Evolutionary conservation across 1,140 invertebrate genomes (phyloP).

Genomic region (Pseudachorutes palmiensis): DNA sequence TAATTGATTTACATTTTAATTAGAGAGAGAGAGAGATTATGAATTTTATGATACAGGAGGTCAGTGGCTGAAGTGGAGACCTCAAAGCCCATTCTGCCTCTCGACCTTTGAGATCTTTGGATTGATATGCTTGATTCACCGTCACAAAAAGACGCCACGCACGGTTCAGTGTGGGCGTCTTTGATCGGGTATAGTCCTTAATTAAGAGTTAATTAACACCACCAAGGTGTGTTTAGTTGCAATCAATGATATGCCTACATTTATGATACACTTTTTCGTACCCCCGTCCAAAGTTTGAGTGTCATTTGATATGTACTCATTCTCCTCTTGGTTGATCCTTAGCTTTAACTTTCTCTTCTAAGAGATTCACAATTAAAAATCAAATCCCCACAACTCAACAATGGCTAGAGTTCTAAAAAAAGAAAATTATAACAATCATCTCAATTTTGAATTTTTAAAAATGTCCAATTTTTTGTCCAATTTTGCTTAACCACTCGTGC

Average conservation of each 20-base stretch:
- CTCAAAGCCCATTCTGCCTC: background rate
- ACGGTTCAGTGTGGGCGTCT: background rate
- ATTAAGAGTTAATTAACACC: too few species aligned
- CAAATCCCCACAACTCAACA: too few species aligned
- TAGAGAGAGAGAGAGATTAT: too few species aligned
- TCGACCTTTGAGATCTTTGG: conserved; percentile 19
- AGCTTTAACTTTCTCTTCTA: background rate
- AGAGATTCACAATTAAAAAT: too few species aligned
- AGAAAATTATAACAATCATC: too few species aligned
- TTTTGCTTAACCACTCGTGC: too few species aligned
- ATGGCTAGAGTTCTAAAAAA: too few species aligned
- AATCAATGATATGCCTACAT: too few species aligned
- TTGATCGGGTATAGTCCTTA: background rate
- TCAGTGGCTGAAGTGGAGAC: background rate
- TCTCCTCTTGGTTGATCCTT: conserved; percentile 1
- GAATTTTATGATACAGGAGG: background rate
- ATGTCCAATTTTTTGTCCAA: background rate
- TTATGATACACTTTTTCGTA: too few species aligned
- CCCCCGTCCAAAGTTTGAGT: background rate
- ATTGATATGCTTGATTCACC: conserved; percentile 17
- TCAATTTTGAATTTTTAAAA: background rate
- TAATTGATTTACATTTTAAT: too few species aligned
- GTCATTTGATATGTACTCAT: conserved; percentile 2
- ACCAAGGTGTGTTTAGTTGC: too few species aligned
- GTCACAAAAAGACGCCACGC: background rate